These are phyloP conservation scores for Acipenser oxyrinchus DNA, from an alignment of 2,797 vertebrate genomes.

Conservation along the genomic window DNA sequence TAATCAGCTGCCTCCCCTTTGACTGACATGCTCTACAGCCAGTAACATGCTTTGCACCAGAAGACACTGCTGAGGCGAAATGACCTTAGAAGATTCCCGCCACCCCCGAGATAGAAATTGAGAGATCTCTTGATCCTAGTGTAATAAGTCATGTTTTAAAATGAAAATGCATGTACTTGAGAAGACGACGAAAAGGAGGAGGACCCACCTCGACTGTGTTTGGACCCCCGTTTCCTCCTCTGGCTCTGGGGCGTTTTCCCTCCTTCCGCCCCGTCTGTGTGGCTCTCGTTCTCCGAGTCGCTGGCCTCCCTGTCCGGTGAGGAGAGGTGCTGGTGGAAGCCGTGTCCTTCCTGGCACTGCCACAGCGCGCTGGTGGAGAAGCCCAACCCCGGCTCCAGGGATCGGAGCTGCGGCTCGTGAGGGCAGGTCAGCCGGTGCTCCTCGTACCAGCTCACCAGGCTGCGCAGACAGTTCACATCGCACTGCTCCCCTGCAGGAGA, in stretches of 20 bases:
- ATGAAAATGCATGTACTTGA: too few relatives aligned
- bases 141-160: too few relatives aligned
- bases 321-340: conserved; percentile 77
- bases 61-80: too few relatives aligned
- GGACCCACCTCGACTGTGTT: not conserved
- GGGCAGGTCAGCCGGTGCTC: conserved; percentile 73
- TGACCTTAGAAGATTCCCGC: too few relatives aligned
- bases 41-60: too few relatives aligned
- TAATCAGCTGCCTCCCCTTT: too few relatives aligned
- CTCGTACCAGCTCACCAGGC: conserved; percentile 80
- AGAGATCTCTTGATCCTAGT: too few relatives aligned
- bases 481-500: conserved; percentile 48
- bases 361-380: conserved; percentile 71
- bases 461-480: conserved; percentile 67
- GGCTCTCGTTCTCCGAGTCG: conserved; percentile 60
- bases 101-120: too few relatives aligned
- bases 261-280: conserved; percentile 24
- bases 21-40: too few relatives aligned
- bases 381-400: conserved; percentile 63
- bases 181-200: too few relatives aligned
- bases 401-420: conserved; percentile 70
- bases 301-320: conserved; percentile 58
- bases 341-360: conserved; percentile 77
- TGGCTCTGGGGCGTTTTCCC: conserved; percentile 5
- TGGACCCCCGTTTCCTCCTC: not conserved